phyloP scores from a whole-genome alignment of 2,113 vertebrate species.

The Hymenochirus boettgeri region DNA sequence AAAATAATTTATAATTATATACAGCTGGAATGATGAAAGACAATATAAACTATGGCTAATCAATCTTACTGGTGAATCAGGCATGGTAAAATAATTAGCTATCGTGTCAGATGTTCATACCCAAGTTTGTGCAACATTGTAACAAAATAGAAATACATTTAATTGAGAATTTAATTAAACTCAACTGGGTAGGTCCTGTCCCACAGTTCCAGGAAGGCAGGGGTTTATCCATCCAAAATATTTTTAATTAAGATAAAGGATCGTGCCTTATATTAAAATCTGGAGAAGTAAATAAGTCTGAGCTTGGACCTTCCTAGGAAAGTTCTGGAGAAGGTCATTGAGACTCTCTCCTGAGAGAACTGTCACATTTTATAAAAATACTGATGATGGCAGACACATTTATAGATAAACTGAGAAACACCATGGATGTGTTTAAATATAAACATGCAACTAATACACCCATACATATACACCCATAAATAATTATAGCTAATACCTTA shows the following conservation, averaged over 20 bases:
- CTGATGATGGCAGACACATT: too few species aligned
- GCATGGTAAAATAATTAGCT: conserved; percentile 22
- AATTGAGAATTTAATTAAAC: conserved; percentile 35
- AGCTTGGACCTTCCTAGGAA: conserved; percentile 13
- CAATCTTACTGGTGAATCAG: conserved; percentile 8
- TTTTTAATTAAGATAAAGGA: conserved; percentile 35
- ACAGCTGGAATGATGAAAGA: conserved; percentile 3
- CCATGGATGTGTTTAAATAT: too few species aligned
- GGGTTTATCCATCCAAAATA: conserved; percentile 12
- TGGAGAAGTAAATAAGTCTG: conserved; percentile 7
- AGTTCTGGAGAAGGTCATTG: background rate
- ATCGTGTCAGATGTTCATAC: conserved; percentile 28
- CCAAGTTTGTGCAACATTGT: conserved; percentile 21
- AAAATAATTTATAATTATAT: conserved; percentile 1
- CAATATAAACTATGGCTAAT: conserved; percentile 26
- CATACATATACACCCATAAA: too few species aligned
- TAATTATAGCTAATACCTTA: too few species aligned
- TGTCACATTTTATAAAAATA: too few species aligned
- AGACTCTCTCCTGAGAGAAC: too few species aligned
- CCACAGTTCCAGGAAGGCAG: conserved; percentile 13
- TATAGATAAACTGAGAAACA: too few species aligned
- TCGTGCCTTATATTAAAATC: conserved; percentile 7
- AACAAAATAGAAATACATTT: conserved; percentile 7
- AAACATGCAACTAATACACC: too few species aligned
- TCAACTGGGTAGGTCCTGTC: conserved; percentile 9